Conservation (phyloP, 2,113 vertebrate genomes). For the Sturnus vulgaris region DNA sequence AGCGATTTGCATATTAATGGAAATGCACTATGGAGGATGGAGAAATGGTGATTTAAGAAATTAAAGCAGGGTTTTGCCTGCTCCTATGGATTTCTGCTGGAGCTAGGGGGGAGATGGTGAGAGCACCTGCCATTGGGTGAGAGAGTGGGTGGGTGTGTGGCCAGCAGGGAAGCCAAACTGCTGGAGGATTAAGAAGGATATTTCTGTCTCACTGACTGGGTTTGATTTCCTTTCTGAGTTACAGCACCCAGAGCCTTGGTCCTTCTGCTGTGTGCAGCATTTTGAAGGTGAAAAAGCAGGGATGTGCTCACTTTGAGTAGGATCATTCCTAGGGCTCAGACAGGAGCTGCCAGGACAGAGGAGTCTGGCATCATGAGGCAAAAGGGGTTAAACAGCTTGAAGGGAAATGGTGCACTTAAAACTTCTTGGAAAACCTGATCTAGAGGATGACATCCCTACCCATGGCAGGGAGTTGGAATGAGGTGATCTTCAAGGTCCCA, state of each 20-base stretch:
- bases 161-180: not conserved
- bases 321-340: fast-evolving
- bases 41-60: not conserved
- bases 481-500: not conserved
- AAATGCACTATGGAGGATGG: not conserved
- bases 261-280: not conserved
- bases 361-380: not conserved
- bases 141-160: slow-evolving; percentile 31
- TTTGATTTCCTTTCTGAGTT: slow-evolving; percentile 48
- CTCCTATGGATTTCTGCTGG: not conserved
- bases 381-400: not conserved
- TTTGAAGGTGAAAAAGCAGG: not conserved
- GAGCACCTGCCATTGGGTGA: slow-evolving; percentile 32
- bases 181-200: slow-evolving; percentile 59
- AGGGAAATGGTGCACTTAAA: not conserved
- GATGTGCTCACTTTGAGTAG: not conserved
- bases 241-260: not conserved
- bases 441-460: not conserved
- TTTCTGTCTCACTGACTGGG: slow-evolving; percentile 26
- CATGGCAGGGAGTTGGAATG: not conserved
- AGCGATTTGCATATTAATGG: not conserved
- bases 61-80: not conserved
- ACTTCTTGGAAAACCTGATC: not conserved
- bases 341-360: not conserved
- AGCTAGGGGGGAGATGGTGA: not conserved